Conservation (phyloP, 2,888 invertebrate species). For the Chrysopilus asiliformis region DNA sequence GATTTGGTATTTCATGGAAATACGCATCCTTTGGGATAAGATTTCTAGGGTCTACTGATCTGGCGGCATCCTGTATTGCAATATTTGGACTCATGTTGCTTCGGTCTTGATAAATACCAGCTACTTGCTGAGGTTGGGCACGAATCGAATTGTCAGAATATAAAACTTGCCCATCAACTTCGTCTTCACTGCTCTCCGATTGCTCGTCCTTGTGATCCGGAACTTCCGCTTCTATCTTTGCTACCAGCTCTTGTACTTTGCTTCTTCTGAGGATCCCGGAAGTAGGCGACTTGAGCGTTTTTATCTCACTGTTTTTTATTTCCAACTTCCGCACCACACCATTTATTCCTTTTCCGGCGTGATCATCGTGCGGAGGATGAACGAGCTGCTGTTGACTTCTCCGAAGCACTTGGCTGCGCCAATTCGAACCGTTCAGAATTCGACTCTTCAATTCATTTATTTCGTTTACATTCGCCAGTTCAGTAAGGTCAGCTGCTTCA, state of each 20-base stretch:
- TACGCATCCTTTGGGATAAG: slow-evolving; percentile 48
- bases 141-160: neutral
- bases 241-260: slow-evolving; percentile 26
- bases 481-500: slow-evolving; percentile 16
- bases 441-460: slow-evolving; percentile 16
- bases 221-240: slow-evolving; percentile 21
- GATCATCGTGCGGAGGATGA: neutral
- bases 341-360: slow-evolving; percentile 7
- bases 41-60: slow-evolving; percentile 18
- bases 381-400: slow-evolving; percentile 11
- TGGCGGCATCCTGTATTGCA: slow-evolving; percentile 7
- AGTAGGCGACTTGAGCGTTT: slow-evolving; percentile 23
- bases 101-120: slow-evolving; percentile 4
- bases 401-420: slow-evolving; percentile 15
- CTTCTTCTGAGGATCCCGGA: slow-evolving; percentile 17
- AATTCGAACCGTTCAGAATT: slow-evolving; percentile 16
- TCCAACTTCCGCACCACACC: slow-evolving; percentile 17
- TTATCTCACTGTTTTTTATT: slow-evolving; percentile 21
- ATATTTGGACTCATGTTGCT: neutral
- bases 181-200: slow-evolving; percentile 47
- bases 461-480: slow-evolving; percentile 17
- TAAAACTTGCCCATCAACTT: slow-evolving; percentile 27
- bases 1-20: slow-evolving; percentile 45
- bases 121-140: slow-evolving; percentile 18
- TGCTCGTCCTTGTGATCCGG: slow-evolving; percentile 31